Evolutionary conservation across 2,888 invertebrate species (phyloP).

Genomic region (Graphium colonna): DNA sequence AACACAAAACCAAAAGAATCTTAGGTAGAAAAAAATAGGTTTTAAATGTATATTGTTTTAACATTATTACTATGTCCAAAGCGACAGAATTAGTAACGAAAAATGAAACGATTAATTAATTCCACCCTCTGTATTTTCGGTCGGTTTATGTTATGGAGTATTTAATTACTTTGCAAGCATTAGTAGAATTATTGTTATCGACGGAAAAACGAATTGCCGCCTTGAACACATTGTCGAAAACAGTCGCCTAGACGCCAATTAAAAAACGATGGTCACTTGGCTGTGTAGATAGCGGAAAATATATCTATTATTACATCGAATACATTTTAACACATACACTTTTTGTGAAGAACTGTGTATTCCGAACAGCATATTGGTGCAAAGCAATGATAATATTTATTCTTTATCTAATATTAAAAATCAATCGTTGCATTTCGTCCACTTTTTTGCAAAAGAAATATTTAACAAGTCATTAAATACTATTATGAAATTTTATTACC

Average conservation of each 20-base stretch:
- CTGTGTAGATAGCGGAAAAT: neutral
- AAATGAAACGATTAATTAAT: too few species aligned
- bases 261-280: neutral
- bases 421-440: neutral
- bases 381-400: neutral
- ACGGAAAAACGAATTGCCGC: slow-evolving; percentile 11
- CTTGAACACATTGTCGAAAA: slow-evolving; percentile 5
- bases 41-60: too few species aligned
- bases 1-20: too few species aligned
- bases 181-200: slow-evolving; percentile 21
- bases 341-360: too few species aligned
- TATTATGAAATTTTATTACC: too few species aligned
- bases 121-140: neutral
- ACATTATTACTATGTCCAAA: too few species aligned
- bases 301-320: neutral
- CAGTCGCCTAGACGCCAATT: slow-evolving; percentile 14
- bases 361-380: neutral
- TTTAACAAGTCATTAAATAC: too few species aligned
- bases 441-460: neutral
- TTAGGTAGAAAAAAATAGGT: too few species aligned
- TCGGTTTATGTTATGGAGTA: neutral
- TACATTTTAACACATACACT: too few species aligned
- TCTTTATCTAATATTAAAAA: neutral
- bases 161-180: slow-evolving; percentile 22
- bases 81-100: too few species aligned